Base-by-base conservation (phyloP, 2,113 vertebrate species). In the Lampris incognitus region DNA sequence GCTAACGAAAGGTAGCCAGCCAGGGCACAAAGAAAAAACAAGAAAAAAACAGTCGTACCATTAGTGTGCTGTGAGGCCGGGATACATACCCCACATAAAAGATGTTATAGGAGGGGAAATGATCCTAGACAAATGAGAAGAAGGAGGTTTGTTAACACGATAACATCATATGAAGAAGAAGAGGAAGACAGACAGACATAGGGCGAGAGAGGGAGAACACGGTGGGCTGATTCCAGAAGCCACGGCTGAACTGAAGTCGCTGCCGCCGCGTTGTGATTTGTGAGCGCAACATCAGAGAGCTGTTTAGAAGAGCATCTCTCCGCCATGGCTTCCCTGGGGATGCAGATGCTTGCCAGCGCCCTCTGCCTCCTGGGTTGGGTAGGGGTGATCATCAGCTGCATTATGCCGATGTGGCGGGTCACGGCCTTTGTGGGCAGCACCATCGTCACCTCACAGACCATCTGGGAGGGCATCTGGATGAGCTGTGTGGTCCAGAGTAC, bases 391-490 rank as follows among this genome's bases (percentile, higher is more conserved):
- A 69, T 96, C 39, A 90, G 91, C 88, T 97, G 96, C 0, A 59
- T 94, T 0, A 67, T 99, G 78, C 97, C 97, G 76, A 95, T 97
- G 95, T 98, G 97, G 97, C 90, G 88, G 0, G 97, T 96, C 87
- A 95, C 96, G 0, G 96, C 96, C 72, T 98, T 97, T 37, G 72
- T 97, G 0, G 97, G 96, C 2, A 95, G 85, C 89, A 97, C 95
- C 91, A 98, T 99, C 9, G 92, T 99, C 87, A 94, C 95, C 2
- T 94, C 97, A 0, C 94, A 97, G 93, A 95, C 88, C 66, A 86
- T 95, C 82, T 97, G 96, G 97, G 97, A 99, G 76, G 97, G 97
- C 39, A 96, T 99, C 91, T 99, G 97, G 97, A 98, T 98, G 97
- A 90, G 74, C 80, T 99, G 97, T 0, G 95, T 97, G 91, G 94